These are phyloP conservation scores for Colinus virginianus DNA, from an alignment of 2,113 vertebrate genomes.

Conservation along the genomic window DNA sequence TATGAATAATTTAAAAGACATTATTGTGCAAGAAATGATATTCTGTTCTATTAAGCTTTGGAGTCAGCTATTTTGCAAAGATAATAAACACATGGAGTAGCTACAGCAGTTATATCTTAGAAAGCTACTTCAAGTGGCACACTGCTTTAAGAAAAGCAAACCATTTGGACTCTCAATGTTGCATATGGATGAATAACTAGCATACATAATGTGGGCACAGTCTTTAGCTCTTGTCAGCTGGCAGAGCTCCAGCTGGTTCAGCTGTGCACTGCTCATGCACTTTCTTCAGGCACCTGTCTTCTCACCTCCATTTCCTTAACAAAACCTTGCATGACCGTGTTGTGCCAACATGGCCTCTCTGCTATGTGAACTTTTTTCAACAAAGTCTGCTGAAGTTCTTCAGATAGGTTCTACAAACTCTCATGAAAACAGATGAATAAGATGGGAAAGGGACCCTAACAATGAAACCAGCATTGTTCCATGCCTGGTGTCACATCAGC, in stretches of 20 bases:
- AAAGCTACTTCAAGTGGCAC: conserved; percentile 4
- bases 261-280: neutral
- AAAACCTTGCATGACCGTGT: neutral
- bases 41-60: conserved; percentile 36
- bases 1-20: conserved; percentile 62
- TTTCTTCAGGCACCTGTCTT: neutral
- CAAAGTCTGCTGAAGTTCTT: neutral
- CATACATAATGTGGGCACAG: neutral
- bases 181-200: neutral
- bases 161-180: neutral
- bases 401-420: neutral
- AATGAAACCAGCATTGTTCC: neutral
- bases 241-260: neutral
- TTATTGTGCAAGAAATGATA: conserved; percentile 54
- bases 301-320: neutral
- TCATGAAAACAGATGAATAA: neutral
- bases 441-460: neutral
- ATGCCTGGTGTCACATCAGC: neutral
- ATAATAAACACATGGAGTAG: conserved; percentile 47
- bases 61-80: conserved; percentile 39
- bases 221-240: neutral
- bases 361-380: neutral
- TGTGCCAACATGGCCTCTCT: neutral
- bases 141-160: conserved; percentile 11
- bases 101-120: conserved; percentile 36